phyloP scores from a whole-genome alignment of 2,797 vertebrate species.

The Steatocranus sp. region DNA sequence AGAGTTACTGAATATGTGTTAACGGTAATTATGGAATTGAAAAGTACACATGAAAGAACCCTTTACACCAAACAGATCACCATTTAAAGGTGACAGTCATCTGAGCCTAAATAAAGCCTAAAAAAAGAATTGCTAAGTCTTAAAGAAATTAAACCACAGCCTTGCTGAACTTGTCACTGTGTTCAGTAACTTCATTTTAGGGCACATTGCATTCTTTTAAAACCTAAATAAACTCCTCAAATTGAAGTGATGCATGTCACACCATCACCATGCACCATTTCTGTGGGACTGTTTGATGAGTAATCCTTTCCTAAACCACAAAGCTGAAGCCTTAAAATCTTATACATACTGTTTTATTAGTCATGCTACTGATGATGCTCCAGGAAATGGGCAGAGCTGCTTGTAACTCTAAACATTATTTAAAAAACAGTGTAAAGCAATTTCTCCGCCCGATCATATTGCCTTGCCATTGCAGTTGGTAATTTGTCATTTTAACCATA shows the following conservation, averaged over 20 bases:
- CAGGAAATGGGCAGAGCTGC: neutral
- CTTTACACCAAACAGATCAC: neutral
- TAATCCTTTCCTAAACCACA: neutral
- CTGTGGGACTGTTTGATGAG: neutral
- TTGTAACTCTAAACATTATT: neutral
- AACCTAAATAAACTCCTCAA: conserved; percentile 15
- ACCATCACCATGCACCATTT: neutral
- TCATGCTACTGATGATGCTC: neutral
- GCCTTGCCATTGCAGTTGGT: neutral
- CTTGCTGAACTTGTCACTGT: conserved; percentile 11
- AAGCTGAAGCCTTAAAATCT: neutral
- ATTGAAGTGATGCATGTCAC: conserved; percentile 16
- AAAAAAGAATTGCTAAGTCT: neutral
- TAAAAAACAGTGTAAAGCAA: neutral
- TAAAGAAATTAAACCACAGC: neutral
- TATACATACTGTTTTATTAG: neutral
- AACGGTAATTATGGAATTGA: neutral
- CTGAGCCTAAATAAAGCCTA: neutral
- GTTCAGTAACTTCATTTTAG: conserved; percentile 23
- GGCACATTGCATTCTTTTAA: conserved; percentile 12
- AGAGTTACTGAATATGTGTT: neutral
- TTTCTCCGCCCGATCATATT: neutral
- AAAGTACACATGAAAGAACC: neutral
- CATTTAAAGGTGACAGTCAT: neutral
- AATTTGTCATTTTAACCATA: conserved; percentile 10